Percentiles rank a stretch among this genome's conserved stretches.
Conservation (phyloP, 2,113 vertebrate species). For the Perca schrenkii region DNA sequence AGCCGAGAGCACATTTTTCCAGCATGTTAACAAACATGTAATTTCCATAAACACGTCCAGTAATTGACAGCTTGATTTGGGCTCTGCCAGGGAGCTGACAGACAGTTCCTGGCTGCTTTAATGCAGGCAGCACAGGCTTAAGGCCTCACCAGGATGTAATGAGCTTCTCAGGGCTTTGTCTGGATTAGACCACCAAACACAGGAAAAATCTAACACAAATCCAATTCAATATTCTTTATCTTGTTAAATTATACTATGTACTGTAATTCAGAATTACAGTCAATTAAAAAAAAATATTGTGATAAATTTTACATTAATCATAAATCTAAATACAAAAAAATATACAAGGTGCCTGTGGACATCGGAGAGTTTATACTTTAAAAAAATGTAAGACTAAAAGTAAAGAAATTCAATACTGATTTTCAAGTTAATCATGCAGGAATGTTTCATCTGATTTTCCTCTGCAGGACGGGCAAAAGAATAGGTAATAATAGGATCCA, state of each 20-base stretch:
- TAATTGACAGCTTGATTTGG: conserved; percentile 88
- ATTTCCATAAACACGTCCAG: conserved; percentile 87
- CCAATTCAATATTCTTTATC: conserved; percentile 65
- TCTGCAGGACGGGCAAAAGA: not conserved
- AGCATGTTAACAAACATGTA: conserved; percentile 89
- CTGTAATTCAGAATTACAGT: conserved; percentile 48
- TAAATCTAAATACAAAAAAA: not conserved
- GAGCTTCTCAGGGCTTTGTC: conserved; percentile 82
- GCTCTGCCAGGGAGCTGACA: conserved; percentile 82
- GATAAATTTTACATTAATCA: not conserved
- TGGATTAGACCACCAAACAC: conserved; percentile 78
- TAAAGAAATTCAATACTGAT: not conserved
- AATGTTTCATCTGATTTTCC: not conserved
- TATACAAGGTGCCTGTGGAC: not conserved
- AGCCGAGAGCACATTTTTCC: conserved; percentile 87
- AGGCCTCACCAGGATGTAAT: conserved; percentile 82
- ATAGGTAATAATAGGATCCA: not conserved
- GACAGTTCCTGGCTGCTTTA: conserved; percentile 81
- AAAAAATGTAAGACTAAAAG: not conserved
- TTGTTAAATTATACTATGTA: conserved; percentile 63
- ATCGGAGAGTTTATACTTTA: not conserved
- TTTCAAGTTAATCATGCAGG: not conserved
- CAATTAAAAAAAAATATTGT: not conserved
- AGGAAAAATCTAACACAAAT: conserved; percentile 73
- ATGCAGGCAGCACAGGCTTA: conserved; percentile 76